These are phyloP conservation scores for Orycteropus afer DNA, from an alignment of 2,113 vertebrate species.

Conservation along the genomic window DNA sequence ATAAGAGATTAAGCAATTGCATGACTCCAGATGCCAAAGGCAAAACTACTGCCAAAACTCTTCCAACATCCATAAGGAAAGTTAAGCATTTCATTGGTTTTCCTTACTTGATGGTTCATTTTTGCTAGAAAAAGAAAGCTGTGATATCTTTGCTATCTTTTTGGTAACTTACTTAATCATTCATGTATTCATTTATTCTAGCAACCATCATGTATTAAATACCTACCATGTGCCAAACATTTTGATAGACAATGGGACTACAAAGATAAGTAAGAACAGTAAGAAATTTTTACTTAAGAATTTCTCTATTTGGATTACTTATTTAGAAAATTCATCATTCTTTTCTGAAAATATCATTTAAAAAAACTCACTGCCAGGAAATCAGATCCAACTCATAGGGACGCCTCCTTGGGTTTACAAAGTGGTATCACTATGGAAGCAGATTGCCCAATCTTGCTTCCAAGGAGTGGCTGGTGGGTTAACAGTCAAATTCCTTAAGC, in stretches of 20 bases:
- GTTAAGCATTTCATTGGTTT: neutral
- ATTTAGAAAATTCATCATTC: conserved; percentile 29
- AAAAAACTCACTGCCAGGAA: too few species aligned
- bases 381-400: too few species aligned
- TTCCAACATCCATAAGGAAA: neutral
- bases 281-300: neutral
- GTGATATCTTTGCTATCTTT: neutral
- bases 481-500: too few species aligned
- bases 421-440: too few species aligned
- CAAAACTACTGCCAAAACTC: neutral
- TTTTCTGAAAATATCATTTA: conserved; percentile 8
- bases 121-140: neutral
- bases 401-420: too few species aligned
- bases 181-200: neutral
- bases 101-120: neutral
- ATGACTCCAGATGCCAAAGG: neutral
- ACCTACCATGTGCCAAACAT: neutral
- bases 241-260: neutral
- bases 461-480: too few species aligned
- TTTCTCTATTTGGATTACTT: conserved; percentile 14
- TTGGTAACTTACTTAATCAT: neutral
- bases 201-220: neutral
- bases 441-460: too few species aligned
- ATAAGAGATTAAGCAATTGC: neutral
- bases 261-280: neutral